Evolutionary conservation across 2,888 invertebrate genomes (phyloP), one percentile per base, ranked within the genome.

Genomic region (Serrognathus titanus): DNA sequence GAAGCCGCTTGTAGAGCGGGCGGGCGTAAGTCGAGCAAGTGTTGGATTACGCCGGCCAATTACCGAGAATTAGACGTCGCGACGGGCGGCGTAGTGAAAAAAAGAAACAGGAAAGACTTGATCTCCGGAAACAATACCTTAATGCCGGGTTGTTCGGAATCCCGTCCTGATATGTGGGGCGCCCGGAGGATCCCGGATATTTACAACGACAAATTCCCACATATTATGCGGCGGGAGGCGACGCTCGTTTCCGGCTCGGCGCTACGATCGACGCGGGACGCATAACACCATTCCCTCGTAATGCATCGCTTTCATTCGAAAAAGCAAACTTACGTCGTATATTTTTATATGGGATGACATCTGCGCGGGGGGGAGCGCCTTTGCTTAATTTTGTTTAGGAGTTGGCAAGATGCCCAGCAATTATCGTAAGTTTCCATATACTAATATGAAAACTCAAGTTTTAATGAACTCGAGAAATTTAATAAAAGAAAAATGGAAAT

Each of bases 171-270:
- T 72, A 71, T 73, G 74, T 72, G 74, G 69, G 59, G 63, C 65
- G 64, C 68, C 66, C 61, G 63, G 62, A 68, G 66, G 70, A 68
- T 68, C 66, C 66, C 64, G 70, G 69, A 72, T 74, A 75, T 75
- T 75, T 75, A 75, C 72, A 69, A 72, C 72, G 75, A 75, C 75
- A 74, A 75, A 74, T 75, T 74, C 73, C 72, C 73, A 74, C 75
- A 74, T 72, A 74, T 74, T 73, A 74, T 57, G 57, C 60, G 58
- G 60, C 58, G 53, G 60, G 62, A 60, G 59, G 58, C 58, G 60
- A 56, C 51, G 56, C 52, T 51, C 49, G 51, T 52, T 57, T 53
- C 49, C 57, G 49, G 48, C 53, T 49, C 57, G 37, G 45, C 49
- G 48, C 57, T 53, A 57, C 57, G 57, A 57, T 57, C 57, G 57